These are phyloP conservation scores for Pundamilia nyererei DNA, from an alignment of 2,113 vertebrate genomes.

Conservation along the genomic window DNA sequence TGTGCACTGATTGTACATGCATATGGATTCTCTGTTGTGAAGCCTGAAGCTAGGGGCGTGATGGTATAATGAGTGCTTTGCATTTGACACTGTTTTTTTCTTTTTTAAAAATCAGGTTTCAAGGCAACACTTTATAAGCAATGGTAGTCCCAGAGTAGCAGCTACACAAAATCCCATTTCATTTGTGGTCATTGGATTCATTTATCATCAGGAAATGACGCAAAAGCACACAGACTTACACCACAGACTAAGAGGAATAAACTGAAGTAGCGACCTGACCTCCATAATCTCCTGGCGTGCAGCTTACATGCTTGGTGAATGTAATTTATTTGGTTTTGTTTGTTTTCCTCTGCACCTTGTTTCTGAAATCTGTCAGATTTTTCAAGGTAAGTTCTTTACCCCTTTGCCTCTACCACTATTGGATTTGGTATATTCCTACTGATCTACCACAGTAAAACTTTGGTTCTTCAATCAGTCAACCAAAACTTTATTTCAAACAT, in stretches of 20 bases:
- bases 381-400: not conserved
- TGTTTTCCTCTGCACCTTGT: not conserved
- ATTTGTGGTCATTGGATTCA: not conserved
- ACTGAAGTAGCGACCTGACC: not conserved
- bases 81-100: not conserved
- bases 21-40: not conserved
- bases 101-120: not conserved
- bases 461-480: not conserved
- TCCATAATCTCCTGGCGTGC: not conserved
- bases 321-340: not conserved
- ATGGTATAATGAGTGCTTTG: not conserved
- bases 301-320: not conserved
- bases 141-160: not conserved
- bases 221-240: not conserved
- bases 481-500: not conserved
- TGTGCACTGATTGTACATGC: not conserved
- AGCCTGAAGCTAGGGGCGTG: not conserved
- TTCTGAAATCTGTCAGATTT: not conserved
- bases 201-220: not conserved
- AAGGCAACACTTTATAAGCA: not conserved
- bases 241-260: not conserved
- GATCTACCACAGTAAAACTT: not conserved
- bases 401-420: not conserved
- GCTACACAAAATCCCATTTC: not conserved
- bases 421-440: not conserved